phyloP scores from a whole-genome alignment of 1,140 invertebrate species.

The Wiebesia pumilae region DNA sequence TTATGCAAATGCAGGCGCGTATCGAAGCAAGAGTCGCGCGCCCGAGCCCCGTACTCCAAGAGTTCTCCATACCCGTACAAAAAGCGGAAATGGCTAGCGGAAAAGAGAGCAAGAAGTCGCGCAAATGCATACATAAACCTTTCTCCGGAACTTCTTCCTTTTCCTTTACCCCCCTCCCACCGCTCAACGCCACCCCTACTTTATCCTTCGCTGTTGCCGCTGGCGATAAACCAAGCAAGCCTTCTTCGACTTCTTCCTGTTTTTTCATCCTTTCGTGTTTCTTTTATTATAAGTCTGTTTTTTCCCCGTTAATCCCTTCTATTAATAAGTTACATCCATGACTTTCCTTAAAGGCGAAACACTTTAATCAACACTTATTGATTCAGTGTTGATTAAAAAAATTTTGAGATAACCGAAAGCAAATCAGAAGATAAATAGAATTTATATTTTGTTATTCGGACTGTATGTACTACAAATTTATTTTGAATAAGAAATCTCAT shows the following conservation, averaged over 20 bases:
- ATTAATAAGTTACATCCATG: conserved; percentile 1
- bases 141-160: conserved; percentile 48
- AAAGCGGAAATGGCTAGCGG: conserved; percentile 48
- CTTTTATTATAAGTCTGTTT: not conserved
- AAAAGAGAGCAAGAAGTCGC: conserved; percentile 48
- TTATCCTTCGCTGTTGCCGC: not conserved
- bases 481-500: too few species aligned
- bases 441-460: not conserved
- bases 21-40: conserved; percentile 33
- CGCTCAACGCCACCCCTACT: conserved; percentile 15
- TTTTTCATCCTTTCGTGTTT: not conserved
- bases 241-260: not conserved
- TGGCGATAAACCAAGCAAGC: conserved; percentile 26
- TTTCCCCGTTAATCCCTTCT: not conserved
- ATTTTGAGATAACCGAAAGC: not conserved
- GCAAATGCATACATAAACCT: conserved; percentile 50
- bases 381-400: not conserved
- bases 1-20: conserved; percentile 50
- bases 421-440: not conserved
- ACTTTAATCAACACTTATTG: not conserved
- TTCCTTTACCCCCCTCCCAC: conserved; percentile 37
- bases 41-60: not conserved
- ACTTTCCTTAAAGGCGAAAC: not conserved
- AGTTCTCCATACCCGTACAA: conserved; percentile 11
- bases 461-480: too few species aligned